These are phyloP conservation scores for Julus scanicus DNA, from an alignment of 2,888 invertebrate genomes.

Conservation along the genomic window DNA sequence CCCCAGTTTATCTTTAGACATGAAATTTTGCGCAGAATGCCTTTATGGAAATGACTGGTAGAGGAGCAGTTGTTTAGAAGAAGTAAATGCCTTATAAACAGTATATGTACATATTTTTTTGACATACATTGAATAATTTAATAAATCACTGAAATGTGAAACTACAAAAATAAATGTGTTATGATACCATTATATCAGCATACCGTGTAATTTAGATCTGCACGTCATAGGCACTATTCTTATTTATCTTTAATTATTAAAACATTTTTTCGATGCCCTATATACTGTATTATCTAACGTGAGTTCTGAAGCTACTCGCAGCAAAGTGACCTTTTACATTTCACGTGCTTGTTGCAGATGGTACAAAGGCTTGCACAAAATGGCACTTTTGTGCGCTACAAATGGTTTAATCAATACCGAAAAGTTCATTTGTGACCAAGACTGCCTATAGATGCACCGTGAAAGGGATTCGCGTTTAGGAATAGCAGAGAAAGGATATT, in stretches of 20 bases:
- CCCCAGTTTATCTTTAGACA: slow-evolving; percentile 10
- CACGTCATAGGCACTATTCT: not conserved
- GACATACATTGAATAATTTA: too few relatives aligned
- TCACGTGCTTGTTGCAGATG: slow-evolving; percentile 18
- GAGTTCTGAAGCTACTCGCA: not conserved
- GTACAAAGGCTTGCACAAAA: slow-evolving; percentile 10
- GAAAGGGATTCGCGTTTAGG: not conserved
- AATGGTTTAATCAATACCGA: slow-evolving; percentile 39
- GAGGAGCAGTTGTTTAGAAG: too few relatives aligned
- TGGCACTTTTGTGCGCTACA: slow-evolving; percentile 31
- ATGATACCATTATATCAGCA: too few relatives aligned
- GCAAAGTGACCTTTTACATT: not conserved
- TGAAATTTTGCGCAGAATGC: not conserved
- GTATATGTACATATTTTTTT: too few relatives aligned
- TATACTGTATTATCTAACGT: not conserved
- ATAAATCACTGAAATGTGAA: too few relatives aligned
- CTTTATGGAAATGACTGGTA: not conserved
- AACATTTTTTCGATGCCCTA: not conserved
- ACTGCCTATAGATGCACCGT: not conserved
- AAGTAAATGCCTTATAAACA: too few relatives aligned
- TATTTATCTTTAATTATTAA: not conserved
- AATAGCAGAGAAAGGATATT: not conserved
- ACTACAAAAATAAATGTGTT: too few relatives aligned
- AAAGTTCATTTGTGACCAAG: slow-evolving; percentile 40
- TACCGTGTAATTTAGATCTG: too few relatives aligned